phyloP scores from a whole-genome alignment of 2,113 vertebrate genomes.

The Phocoena sinus region DNA sequence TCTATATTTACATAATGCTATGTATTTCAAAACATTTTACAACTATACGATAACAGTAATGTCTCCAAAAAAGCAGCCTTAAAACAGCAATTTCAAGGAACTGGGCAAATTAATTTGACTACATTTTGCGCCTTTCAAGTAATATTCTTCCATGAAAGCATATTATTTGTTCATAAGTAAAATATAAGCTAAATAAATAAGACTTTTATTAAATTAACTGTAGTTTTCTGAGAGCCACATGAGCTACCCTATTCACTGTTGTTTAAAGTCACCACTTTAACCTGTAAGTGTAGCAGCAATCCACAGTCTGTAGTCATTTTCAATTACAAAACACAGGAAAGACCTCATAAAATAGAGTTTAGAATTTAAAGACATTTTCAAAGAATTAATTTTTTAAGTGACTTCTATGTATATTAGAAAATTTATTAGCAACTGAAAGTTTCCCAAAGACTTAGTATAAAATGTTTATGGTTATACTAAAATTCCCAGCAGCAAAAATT shows the following conservation, averaged over 20 bases:
- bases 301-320: background rate
- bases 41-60: background rate
- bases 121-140: background rate
- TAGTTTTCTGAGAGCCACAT: background rate
- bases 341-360: constrained; percentile 10
- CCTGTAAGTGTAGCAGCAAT: background rate
- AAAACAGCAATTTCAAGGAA: background rate
- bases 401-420: constrained; percentile 42
- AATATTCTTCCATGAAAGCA: constrained; percentile 7
- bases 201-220: constrained; percentile 16
- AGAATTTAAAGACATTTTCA: constrained; percentile 34
- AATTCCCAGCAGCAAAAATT: constrained; percentile 35
- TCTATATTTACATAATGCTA: background rate
- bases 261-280: background rate
- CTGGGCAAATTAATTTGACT: background rate
- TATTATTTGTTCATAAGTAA: background rate
- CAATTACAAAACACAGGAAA: background rate
- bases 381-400: constrained; percentile 22
- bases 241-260: background rate
- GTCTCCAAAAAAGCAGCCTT: background rate
- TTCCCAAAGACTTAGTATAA: constrained; percentile 19
- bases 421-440: constrained; percentile 13
- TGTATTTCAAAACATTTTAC: background rate
- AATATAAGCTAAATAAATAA: constrained; percentile 1
- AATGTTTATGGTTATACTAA: constrained; percentile 39